These are phyloP conservation scores for Poecilia velifera DNA, from an alignment of 2,797 vertebrate genomes.

Conservation along the genomic window DNA sequence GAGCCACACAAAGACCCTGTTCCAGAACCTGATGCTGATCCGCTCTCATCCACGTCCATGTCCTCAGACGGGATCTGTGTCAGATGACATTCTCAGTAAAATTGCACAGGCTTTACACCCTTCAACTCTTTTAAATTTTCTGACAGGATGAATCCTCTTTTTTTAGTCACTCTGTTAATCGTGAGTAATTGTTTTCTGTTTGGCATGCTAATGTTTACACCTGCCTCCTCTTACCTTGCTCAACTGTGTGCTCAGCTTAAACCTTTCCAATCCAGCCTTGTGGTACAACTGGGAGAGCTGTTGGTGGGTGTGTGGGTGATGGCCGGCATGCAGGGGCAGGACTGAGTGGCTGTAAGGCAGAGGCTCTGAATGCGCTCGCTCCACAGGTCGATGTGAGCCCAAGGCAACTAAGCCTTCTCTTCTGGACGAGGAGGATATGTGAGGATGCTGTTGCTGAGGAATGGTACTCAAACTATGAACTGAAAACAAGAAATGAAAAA, in stretches of 20 bases:
- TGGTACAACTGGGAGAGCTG: conserved; percentile 78
- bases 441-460: conserved; percentile 58
- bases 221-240: conserved; percentile 64
- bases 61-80: conserved; percentile 89
- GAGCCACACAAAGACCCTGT: conserved; percentile 66
- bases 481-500: conserved; percentile 30
- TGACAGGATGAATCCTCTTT: neutral
- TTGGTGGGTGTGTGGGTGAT: conserved; percentile 49
- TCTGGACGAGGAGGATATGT: conserved; percentile 55
- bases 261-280: conserved; percentile 79
- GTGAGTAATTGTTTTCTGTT: neutral
- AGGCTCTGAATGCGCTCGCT: conserved; percentile 89
- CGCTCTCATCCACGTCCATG: conserved; percentile 83
- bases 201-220: neutral
- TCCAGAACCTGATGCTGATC: conserved; percentile 62
- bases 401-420: conserved; percentile 62
- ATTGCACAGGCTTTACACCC: conserved; percentile 56
- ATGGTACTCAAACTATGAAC: conserved; percentile 62
- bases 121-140: neutral
- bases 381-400: conserved; percentile 84
- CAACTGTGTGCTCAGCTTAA: conserved; percentile 76
- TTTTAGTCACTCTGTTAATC: neutral
- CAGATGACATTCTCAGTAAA: conserved; percentile 82
- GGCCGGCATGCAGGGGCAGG: conserved; percentile 48
- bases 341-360: conserved; percentile 85